phyloP scores from a whole-genome alignment of 2,113 vertebrate species.

The Phalacrocorax carbo region DNA sequence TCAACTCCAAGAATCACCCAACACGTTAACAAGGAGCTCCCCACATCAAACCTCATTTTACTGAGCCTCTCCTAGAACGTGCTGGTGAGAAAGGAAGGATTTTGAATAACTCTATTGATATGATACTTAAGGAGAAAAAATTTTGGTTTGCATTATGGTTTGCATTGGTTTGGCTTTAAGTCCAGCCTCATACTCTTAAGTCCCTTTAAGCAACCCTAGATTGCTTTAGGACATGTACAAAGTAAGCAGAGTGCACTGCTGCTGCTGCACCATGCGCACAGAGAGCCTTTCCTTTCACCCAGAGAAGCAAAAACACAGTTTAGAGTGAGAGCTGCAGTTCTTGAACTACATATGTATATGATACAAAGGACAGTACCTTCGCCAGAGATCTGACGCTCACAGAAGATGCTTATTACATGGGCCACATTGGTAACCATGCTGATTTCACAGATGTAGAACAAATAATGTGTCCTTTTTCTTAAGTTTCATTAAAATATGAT shows the following conservation, averaged over 20 bases:
- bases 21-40: rapidly evolving
- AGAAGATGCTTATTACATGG: background rate
- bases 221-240: background rate
- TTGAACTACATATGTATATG: background rate
- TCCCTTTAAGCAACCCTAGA: background rate
- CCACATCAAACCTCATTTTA: background rate
- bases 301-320: background rate
- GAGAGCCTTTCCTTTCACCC: background rate
- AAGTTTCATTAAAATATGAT: background rate
- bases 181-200: background rate
- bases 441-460: background rate
- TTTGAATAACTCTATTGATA: background rate
- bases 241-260: background rate
- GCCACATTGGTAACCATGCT: background rate
- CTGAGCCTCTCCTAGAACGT: background rate
- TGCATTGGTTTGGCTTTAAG: background rate
- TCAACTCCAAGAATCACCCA: background rate
- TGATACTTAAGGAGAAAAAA: background rate
- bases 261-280: background rate
- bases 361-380: background rate
- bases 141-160: background rate
- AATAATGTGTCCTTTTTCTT: background rate
- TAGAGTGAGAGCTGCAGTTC: background rate
- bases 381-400: background rate
- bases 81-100: background rate